Evolutionary conservation across 2,797 vertebrate genomes (phyloP), one percentile per base, ranked within the genome.

Genomic region (Protonibea diacanthus): DNA sequence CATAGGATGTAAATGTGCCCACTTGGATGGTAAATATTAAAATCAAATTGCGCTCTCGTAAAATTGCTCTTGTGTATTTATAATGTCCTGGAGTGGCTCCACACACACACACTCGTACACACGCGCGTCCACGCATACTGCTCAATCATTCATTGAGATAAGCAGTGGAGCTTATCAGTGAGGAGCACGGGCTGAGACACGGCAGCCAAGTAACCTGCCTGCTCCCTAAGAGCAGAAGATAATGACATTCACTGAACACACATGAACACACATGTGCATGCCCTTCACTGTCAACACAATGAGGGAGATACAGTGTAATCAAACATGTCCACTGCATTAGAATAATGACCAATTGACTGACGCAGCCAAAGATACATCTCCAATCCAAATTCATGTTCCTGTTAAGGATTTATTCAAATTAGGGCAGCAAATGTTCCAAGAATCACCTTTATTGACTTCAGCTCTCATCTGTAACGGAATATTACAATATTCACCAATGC

Each of bases 81-180:
- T 20, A 57, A 9, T 69, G 23, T 45, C 25, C 11, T 40, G 3
- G 9, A 69, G 29, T 62, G 70, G 58, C 27, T 51, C 42, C 27
- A n/a, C 14, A 69, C 62, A 38, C 13, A 65, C 40, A 25, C 67
- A 74, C 70, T 42, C 55, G 51, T 68, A 62, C 13, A 65, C 40
- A 25, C 67, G 70, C 27, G 56, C 74, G 81, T 27, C 6, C 45
- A 82, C 23, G 66, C 55, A 70, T 67, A 64, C 79, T 51, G 49
- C 68, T 86, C 77, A 83, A 59, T 92, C 85, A 78, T 60, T 82
- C 63, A 80, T 15, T 76, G 81, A 82, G 90, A 92, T 91, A 89
- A 92, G 78, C 45, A 3, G 72, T n/a, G 8, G 56, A 74, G 86
- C 88, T 94, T 92, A 93, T 93, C 89, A 80, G 79, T 44, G 29